Evolutionary conservation across 1,140 invertebrate genomes (phyloP).

Genomic region (Eufriesea mexicana): DNA sequence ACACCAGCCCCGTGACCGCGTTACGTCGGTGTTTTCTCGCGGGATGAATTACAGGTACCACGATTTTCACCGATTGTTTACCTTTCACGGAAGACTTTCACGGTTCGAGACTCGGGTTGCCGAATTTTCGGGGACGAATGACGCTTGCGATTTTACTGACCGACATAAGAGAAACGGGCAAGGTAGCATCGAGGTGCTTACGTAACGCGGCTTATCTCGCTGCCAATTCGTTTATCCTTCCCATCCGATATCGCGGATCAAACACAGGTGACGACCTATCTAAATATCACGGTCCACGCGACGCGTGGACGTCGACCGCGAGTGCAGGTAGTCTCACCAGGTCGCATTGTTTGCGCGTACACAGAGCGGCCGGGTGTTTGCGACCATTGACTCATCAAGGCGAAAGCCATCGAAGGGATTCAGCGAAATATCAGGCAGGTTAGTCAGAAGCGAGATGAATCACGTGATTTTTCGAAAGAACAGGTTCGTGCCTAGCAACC

Average conservation of each 20-base stretch:
- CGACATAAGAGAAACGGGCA: background rate
- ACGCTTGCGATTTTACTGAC: no score
- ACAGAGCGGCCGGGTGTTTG: conserved; percentile 2
- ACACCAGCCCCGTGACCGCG: background rate
- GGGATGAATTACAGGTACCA: no score
- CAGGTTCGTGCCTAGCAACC: conserved; percentile 68
- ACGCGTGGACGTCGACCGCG: background rate
- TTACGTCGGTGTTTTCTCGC: no score
- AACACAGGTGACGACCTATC: conserved; percentile 34
- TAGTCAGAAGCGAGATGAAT: conserved; percentile 79
- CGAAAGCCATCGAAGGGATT: conserved; percentile 71
- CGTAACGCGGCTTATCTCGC: background rate
- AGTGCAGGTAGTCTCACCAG: background rate
- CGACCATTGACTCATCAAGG: conserved; percentile 74
- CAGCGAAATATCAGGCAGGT: conserved; percentile 74
- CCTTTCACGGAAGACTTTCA: no score
- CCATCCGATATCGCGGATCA: conserved; percentile 15
- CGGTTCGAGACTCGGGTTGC: no score
- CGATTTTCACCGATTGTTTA: no score
- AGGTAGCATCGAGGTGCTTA: background rate
- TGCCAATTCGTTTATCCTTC: conserved; percentile 16
- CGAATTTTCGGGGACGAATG: no score
- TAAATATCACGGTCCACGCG: background rate
- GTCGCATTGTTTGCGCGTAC: conserved; percentile 49
- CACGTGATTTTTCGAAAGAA: conserved; percentile 73